Conservation (phyloP, 35 echinoderm and acorn worm genomes). For the Heliocidaris erythrogramma region DNA sequence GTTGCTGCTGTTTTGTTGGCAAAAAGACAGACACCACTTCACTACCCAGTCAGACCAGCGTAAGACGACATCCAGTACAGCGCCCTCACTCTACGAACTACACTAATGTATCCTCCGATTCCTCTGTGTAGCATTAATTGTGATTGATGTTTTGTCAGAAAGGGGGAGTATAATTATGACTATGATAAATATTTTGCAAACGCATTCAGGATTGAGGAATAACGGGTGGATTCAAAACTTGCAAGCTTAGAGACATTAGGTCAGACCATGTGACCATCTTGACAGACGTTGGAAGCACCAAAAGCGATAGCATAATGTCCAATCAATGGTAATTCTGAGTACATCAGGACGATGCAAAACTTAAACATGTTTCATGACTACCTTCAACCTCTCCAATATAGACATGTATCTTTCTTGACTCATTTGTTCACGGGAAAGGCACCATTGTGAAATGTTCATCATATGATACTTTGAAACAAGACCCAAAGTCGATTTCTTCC, state of each 20-base stretch:
- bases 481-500: not conserved
- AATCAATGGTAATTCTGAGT: not conserved
- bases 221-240: not conserved
- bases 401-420: not conserved
- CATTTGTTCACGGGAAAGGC: not conserved
- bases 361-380: not conserved
- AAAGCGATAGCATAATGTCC: not conserved
- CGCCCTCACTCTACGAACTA: slow-evolving; percentile 66
- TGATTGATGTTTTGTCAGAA: not conserved
- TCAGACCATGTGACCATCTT: not conserved
- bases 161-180: not conserved
- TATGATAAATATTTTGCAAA: not conserved
- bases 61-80: slow-evolving; percentile 48
- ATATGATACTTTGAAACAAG: not conserved
- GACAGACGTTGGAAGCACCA: not conserved
- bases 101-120: slow-evolving; percentile 82
- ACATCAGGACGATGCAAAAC: not conserved
- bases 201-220: slow-evolving; percentile 8
- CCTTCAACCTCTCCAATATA: not conserved
- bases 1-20: slow-evolving; percentile 72
- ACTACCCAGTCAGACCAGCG: slow-evolving; percentile 32
- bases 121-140: slow-evolving; percentile 53
- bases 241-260: not conserved
- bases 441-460: too few relatives aligned
- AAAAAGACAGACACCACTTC: slow-evolving; percentile 13